These are phyloP conservation scores for Panzeria rudis DNA, from an alignment of 2,888 invertebrate genomes.

Conservation along the genomic window DNA sequence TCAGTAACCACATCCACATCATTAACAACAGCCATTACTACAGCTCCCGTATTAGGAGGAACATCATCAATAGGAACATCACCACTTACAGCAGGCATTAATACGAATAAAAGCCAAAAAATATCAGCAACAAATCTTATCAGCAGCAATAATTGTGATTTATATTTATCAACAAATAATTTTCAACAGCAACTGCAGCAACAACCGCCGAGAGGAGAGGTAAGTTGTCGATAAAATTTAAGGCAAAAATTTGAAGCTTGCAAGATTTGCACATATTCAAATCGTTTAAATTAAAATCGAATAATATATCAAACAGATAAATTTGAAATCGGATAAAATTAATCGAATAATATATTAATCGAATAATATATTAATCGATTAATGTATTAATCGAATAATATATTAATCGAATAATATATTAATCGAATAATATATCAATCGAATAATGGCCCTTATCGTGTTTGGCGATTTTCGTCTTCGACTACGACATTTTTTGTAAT, in stretches of 20 bases:
- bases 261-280: no score
- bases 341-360: background rate
- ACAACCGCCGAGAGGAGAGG: constrained; percentile 83
- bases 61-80: constrained; percentile 75
- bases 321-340: no score
- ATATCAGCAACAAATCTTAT: constrained; percentile 68
- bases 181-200: constrained; percentile 75
- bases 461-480: no score
- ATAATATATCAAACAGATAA: no score
- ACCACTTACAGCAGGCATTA: constrained; percentile 74
- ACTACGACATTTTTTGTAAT: no score
- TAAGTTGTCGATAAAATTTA: constrained; percentile 74
- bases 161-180: constrained; percentile 82
- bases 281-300: no score
- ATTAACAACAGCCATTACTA: constrained; percentile 64
- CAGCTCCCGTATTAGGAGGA: constrained; percentile 71
- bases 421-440: no score
- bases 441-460: no score
- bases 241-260: no score
- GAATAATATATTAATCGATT: no score
- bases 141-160: constrained; percentile 82
- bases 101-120: constrained; percentile 32
- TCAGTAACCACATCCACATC: constrained; percentile 25
- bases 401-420: no score
- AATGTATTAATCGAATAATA: no score